Percentiles rank a stretch among this genome's conserved stretches.
Conservation (phyloP, 2,797 vertebrate species). For the Otus scops region DNA sequence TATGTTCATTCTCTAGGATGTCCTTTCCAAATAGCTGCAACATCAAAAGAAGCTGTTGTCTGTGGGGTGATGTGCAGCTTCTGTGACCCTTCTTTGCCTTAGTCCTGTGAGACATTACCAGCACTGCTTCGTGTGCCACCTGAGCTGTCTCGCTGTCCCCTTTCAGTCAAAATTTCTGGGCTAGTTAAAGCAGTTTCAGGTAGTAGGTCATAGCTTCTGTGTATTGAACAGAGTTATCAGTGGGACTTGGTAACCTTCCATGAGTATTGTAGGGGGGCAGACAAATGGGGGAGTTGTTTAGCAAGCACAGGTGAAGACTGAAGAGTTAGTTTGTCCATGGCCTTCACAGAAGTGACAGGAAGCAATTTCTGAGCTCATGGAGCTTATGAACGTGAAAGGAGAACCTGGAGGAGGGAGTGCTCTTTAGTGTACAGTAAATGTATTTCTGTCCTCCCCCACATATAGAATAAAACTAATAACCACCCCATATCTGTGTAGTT, state of each 20-base stretch:
- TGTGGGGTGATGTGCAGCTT: not conserved
- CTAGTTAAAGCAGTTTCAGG: not conserved
- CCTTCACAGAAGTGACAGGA: not conserved
- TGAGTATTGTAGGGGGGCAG: fast-evolving
- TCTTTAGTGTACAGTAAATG: not conserved
- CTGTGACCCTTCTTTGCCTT: not conserved
- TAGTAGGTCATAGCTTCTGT: not conserved
- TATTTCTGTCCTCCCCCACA: not conserved
- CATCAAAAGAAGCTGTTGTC: not conserved
- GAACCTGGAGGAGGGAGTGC: not conserved
- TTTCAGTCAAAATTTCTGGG: not conserved
- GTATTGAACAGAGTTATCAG: not conserved
- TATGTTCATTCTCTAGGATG: not conserved
- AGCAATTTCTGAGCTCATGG: not conserved
- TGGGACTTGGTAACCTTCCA: not conserved
- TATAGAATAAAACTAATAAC: not conserved
- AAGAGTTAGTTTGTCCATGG: not conserved
- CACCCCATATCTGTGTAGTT: not conserved
- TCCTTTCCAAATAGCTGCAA: not conserved
- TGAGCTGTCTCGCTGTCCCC: not conserved
- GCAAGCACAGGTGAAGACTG: not conserved
- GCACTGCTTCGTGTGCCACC: fast-evolving
- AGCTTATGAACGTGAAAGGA: not conserved
- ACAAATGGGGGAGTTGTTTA: not conserved
- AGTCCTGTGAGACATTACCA: not conserved